Conservation (phyloP, 2,113 vertebrate genomes). For the Carassius auratus region DNA sequence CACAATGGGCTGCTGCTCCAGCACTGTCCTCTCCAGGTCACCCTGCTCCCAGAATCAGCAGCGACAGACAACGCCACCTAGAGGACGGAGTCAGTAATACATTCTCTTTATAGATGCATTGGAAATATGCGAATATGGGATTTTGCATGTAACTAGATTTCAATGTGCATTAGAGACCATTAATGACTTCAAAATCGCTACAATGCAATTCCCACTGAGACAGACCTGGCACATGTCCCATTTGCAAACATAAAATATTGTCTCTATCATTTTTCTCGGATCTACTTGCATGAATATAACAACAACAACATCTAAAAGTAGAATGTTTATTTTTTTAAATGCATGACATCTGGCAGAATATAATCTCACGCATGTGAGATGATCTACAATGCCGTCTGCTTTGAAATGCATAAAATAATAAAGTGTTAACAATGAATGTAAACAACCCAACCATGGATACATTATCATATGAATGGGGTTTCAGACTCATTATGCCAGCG, state of each 20-base stretch:
- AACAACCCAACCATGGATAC: constrained; percentile 35
- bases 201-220: too few species aligned
- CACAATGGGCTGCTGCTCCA: too few species aligned
- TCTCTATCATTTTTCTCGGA: neutral
- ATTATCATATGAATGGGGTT: constrained; percentile 54
- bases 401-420: constrained; percentile 38
- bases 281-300: constrained; percentile 18
- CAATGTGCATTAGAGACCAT: too few species aligned
- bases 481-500: constrained; percentile 47
- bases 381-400: constrained; percentile 5
- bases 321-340: neutral
- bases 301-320: neutral
- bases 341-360: neutral
- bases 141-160: too few species aligned
- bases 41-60: too few species aligned
- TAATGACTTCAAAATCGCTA: too few species aligned
- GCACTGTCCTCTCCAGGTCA: too few species aligned
- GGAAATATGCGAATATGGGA: too few species aligned
- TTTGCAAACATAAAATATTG: neutral
- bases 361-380: constrained; percentile 5
- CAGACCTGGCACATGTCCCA: too few species aligned
- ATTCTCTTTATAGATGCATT: too few species aligned
- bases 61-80: too few species aligned
- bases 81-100: too few species aligned
- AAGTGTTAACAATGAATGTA: constrained; percentile 36